phyloP scores from a whole-genome alignment of 23 tunicate species.

The Halocynthia roretzi region DNA sequence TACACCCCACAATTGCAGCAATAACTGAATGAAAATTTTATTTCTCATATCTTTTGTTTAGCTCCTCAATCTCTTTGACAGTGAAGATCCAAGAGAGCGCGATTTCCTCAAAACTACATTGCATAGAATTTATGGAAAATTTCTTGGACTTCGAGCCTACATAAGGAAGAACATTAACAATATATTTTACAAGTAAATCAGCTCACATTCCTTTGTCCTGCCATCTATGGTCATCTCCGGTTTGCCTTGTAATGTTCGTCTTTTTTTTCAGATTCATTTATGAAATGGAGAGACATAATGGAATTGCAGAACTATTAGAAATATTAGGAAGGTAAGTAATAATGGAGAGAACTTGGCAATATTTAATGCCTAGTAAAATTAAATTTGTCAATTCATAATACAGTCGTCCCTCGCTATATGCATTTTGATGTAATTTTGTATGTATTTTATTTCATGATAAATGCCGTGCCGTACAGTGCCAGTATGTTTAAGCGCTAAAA shows the following conservation, averaged over 20 bases:
- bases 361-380: background rate
- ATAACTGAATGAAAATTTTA: no score
- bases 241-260: background rate
- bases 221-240: background rate
- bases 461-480: no score
- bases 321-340: slow-evolving; percentile 80
- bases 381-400: no score
- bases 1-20: no score
- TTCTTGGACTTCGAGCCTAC: slow-evolving; percentile 93
- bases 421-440: no score
- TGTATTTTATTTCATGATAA: no score
- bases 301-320: slow-evolving; percentile 95
- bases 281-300: slow-evolving; percentile 96
- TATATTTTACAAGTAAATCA: slow-evolving; percentile 83
- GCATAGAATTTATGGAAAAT: slow-evolving; percentile 98
- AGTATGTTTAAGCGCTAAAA: no score
- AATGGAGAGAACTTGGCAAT: background rate
- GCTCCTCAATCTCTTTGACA: slow-evolving; percentile 91
- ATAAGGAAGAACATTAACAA: slow-evolving; percentile 96
- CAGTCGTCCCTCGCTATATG: no score
- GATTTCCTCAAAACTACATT: slow-evolving; percentile 96
- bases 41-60: slow-evolving; percentile 19
- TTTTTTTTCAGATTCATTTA: slow-evolving; percentile 70
- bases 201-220: background rate
- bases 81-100: slow-evolving; percentile 97